A percentile compares a stretch with the other conserved stretches of the same genome.
These are phyloP conservation scores for Ectropis grisescens DNA, from an alignment of 1,140 invertebrate genomes.

Conservation along the genomic window DNA sequence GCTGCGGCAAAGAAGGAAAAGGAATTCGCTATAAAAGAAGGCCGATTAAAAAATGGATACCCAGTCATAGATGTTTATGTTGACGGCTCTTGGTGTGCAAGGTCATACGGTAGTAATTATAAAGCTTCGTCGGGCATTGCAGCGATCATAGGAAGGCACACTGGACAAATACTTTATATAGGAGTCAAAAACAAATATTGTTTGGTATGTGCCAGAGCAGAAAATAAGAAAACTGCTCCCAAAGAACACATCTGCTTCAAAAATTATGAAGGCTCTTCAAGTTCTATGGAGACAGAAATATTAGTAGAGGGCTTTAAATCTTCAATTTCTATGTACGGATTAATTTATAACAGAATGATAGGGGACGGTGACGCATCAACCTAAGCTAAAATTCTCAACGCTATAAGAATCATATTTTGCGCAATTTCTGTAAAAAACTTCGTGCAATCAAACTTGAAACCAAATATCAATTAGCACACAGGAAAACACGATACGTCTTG, in stretches of 20 bases:
- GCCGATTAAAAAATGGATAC: background rate
- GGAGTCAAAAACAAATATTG: conserved; percentile 4
- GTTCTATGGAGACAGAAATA: conserved; percentile 6
- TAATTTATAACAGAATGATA: conserved; percentile 32
- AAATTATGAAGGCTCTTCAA: conserved; percentile 7
- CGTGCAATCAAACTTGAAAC: no score
- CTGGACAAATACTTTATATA: conserved; percentile 1
- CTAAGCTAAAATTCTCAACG: conserved; percentile 16
- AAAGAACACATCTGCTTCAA: conserved; percentile 4
- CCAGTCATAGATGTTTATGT: background rate
- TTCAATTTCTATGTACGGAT: conserved; percentile 10
- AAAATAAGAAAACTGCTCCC: conserved; percentile 4
- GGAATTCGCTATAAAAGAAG: no score
- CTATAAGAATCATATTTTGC: no score
- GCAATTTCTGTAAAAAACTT: no score
- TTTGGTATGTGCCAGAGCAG: background rate
- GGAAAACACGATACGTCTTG: no score
- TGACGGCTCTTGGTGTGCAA: background rate
- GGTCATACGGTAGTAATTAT: background rate
- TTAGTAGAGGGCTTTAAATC: conserved; percentile 5
- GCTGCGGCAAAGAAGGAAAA: no score
- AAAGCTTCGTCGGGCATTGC: conserved; percentile 3
- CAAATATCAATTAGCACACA: no score
- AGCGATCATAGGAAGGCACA: conserved; percentile 2
- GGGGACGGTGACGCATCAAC: conserved; percentile 38